phyloP scores from a whole-genome alignment of 2,797 vertebrate genomes.

The Semaprochilodus insignis region DNA sequence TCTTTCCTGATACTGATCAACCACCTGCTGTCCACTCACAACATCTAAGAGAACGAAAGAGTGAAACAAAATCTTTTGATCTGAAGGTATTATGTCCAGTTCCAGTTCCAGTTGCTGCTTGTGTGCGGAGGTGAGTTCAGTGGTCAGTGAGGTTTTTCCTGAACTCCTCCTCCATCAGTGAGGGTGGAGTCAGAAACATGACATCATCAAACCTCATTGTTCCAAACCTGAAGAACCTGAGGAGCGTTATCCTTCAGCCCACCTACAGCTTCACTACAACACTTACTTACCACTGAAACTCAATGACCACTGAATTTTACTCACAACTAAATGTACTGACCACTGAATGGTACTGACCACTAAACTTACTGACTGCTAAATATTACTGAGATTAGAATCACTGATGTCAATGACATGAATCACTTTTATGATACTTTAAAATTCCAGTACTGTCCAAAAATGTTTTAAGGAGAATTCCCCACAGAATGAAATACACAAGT shows the following conservation, averaged over 20 bases:
- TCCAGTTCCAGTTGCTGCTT: no score
- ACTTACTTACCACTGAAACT: neutral
- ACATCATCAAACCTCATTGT: neutral
- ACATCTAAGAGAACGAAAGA: no score
- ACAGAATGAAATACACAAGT: no score
- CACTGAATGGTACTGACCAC: no score
- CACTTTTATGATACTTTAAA: no score
- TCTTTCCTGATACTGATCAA: no score
- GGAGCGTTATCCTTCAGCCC: neutral
- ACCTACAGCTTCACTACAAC: no score
- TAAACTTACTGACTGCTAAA: neutral
- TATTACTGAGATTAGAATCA: no score
- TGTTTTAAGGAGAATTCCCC: no score
- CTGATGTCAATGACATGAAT: neutral
- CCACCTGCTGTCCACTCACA: no score
- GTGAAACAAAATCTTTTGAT: no score
- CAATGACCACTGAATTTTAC: neutral
- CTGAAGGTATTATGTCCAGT: neutral
- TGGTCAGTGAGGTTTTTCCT: neutral
- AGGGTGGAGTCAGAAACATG: neutral
- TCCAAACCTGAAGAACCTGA: neutral
- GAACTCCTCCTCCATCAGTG: neutral
- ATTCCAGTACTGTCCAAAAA: no score
- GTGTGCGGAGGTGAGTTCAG: neutral
- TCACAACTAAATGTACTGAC: neutral